Evolutionary conservation across 2,888 invertebrate genomes (phyloP), one percentile per base, ranked within the genome.

Genomic region (Cancer borealis): DNA sequence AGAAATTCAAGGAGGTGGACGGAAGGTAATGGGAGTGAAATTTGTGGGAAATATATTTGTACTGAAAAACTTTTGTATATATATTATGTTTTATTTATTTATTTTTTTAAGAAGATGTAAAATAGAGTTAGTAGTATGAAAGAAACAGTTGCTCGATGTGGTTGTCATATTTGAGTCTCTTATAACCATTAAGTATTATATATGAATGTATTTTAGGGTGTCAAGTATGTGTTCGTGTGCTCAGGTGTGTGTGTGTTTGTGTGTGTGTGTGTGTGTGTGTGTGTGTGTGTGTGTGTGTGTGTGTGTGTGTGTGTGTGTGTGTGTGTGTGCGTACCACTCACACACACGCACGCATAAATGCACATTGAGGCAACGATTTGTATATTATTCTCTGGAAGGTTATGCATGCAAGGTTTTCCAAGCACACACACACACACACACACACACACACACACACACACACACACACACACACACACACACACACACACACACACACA

Each of bases 381-480:
- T 54, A 54, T 12, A 12, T 12, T 12, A 54, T 54, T 54, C 54
- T 14, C 54, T 14, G 54, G 54, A 54, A 54, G 54, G 3, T 54
- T 14, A 54, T 54, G 54, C 54, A 54, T 14, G 54, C 54, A 54
- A 54, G 54, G 14, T 14, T 54, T 54, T 54, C 8, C 66, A 66
- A 4, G 21, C 66, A 66, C 17, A 17, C 66, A 66, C 66, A 21
- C 66, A 66, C 66, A 14, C 66, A 66, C 66, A 66, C 66, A 66
- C 66, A 66, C 66, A 66, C 66, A 66, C 66, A 66, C 66, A 66
- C 66, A 66, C 66, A 66, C 66, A 66, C 66, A 66, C 66, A 66
- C 66, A 66, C n/a, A 73, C 73, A 73, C 73, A 73, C 73, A 73
- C 73, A 73, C 73, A 73, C 73, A 73, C 73, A 73, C 73, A 73